phyloP scores from a whole-genome alignment of 2,113 vertebrate genomes.

The Paedocypris sp. region DNA sequence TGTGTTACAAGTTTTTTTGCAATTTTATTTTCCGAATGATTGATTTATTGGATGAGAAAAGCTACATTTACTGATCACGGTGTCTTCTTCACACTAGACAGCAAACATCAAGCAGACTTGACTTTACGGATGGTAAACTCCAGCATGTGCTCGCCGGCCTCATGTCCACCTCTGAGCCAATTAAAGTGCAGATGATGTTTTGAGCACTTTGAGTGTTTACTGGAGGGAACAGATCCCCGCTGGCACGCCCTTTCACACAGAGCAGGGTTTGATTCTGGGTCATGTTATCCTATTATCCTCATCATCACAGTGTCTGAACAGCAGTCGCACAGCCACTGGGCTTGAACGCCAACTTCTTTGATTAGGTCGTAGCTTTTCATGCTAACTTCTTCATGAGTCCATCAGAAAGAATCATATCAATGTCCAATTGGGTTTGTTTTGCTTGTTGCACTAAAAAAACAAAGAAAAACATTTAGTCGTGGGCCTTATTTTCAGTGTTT shows the following conservation, averaged over 20 bases:
- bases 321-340: background rate
- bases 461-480: background rate
- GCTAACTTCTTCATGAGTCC: no score
- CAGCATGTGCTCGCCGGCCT: background rate
- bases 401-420: no score
- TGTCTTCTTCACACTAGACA: no score
- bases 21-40: no score
- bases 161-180: constrained; percentile 25
- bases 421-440: no score
- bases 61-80: no score
- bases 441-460: no score
- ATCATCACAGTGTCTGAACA: background rate
- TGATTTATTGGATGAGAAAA: no score
- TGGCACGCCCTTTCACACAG: constrained; percentile 10
- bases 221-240: constrained; percentile 16
- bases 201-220: constrained; percentile 6
- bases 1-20: no score
- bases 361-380: background rate
- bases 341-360: background rate
- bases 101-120: no score
- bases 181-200: constrained; percentile 26
- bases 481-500: background rate
- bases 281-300: constrained; percentile 23
- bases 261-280: constrained; percentile 10
- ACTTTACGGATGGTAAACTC: no score